phyloP scores from a whole-genome alignment of 2,797 vertebrate species.

The Gymnothorax javanicus region DNA sequence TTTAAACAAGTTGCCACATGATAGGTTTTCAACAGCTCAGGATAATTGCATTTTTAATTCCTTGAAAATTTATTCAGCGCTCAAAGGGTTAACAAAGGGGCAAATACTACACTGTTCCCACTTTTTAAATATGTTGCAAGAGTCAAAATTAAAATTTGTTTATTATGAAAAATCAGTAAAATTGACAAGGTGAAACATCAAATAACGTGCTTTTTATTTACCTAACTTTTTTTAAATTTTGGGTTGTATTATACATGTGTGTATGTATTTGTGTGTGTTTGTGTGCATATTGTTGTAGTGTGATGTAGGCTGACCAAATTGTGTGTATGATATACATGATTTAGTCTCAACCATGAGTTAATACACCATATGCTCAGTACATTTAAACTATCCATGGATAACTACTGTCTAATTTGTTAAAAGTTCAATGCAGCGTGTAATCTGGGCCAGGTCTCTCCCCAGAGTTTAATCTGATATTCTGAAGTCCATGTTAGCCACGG shows the following conservation, averaged over 20 bases:
- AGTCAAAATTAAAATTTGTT: too few relatives aligned
- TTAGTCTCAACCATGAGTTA: conserved; percentile 77
- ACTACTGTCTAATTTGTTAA: conserved; percentile 76
- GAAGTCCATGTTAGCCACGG: conserved; percentile 40
- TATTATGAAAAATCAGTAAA: too few relatives aligned
- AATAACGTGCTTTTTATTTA: too few relatives aligned
- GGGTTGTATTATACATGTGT: background rate
- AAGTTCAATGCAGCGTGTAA: conserved; percentile 78
- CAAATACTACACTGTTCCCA: too few relatives aligned
- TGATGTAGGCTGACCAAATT: conserved; percentile 49
- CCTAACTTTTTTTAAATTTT: too few relatives aligned
- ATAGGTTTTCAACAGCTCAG: too few relatives aligned
- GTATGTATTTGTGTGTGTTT: background rate
- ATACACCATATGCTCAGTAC: conserved; percentile 73
- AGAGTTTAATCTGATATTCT: conserved; percentile 70
- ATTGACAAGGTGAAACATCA: too few relatives aligned
- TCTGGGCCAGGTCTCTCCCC: conserved; percentile 74
- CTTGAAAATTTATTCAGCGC: too few relatives aligned
- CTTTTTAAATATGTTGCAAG: too few relatives aligned
- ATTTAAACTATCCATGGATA: conserved; percentile 74
- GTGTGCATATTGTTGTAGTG: conserved; percentile 24
- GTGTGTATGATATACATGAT: conserved; percentile 60
- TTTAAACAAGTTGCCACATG: too few relatives aligned
- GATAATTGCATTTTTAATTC: too few relatives aligned
- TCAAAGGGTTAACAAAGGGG: too few relatives aligned